A percentile compares a stretch with the other conserved stretches of the same genome.
Evolutionary conservation across 2,797 vertebrate genomes (phyloP).

Genomic region (Benthosema pterotum): DNA sequence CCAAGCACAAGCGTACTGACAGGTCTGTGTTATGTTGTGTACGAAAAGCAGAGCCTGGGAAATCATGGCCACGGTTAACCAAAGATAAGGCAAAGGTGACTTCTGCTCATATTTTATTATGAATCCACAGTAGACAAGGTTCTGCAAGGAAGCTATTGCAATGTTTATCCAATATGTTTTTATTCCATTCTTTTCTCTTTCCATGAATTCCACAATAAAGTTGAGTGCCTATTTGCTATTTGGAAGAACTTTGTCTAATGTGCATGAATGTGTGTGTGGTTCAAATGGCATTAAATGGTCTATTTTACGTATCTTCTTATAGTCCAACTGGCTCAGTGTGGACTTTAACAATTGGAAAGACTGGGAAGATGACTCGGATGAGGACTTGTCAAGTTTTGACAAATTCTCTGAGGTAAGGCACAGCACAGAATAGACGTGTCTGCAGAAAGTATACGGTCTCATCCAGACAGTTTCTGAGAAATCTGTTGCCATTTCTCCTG

Average conservation of each 20-base stretch:
- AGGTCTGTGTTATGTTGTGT: constrained; percentile 96
- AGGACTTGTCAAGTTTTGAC: constrained; percentile 96
- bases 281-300: no score
- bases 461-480: background rate
- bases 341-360: constrained; percentile 99
- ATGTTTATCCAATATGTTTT: no score
- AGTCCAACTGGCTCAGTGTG: constrained; percentile 97
- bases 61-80: constrained; percentile 93
- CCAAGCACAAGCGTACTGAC: constrained; percentile 96
- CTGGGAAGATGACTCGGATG: constrained; percentile 97
- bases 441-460: background rate
- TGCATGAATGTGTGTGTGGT: no score
- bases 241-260: no score
- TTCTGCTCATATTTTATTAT: background rate
- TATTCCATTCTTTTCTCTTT: no score
- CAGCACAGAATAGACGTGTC: background rate
- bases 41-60: constrained; percentile 93
- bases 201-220: no score
- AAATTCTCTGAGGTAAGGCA: constrained; percentile 92
- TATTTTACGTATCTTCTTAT: constrained; percentile 1
- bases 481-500: background rate
- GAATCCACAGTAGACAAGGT: background rate
- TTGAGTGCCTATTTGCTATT: no score
- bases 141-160: no score
- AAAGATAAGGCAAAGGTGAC: constrained; percentile 94